Evolutionary conservation across 1,140 invertebrate species (phyloP), one percentile per base, ranked within the genome.

Genomic region (Mesaphorura yosii): DNA sequence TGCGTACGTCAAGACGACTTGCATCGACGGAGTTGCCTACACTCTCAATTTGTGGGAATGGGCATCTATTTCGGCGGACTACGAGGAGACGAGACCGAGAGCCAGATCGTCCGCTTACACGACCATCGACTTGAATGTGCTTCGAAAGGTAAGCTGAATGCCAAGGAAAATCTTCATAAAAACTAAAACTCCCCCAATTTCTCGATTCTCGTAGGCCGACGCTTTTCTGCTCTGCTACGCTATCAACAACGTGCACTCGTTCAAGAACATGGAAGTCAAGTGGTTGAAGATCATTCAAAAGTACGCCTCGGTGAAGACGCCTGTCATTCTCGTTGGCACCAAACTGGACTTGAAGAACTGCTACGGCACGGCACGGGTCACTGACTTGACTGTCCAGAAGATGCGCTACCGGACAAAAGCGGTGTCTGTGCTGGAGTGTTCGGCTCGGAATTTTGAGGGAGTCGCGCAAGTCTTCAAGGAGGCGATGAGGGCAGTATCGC

Each of bases 171-270:
- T 27, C 25, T 23, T 46, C 15, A 26, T 10, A 42, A 7, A 42
- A 7, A 42, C n/a, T 22, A 42, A 12, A 12, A 46, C 20, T 46
- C 6, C 7, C 10, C 5, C 6, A 26, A 46, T 7, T 7, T 46
- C 7, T 6, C 15, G 29, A 46, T 26, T 34, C 41, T 39, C 29
- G 25, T 45, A 58, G 56, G 46, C 51, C 19, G 31, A 58, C 23
- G 53, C 51, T 27, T 53, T 58, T 40, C 25, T 58, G 15, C 4
- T 53, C 15, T 58, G 56, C 26, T 58, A 53, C 46, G 23, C 56
- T 5, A 19, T 53, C 5, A 41, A 50, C 20, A 42, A 53, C 38
- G n/a, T 23, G 1, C 15, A 14, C 37, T 53, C 45, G 1, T 53
- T 58, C 37, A 6, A 27, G 19, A 58, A 47, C 27, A 37, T 58